These are phyloP conservation scores for Unio delphinus DNA, from an alignment of 2,888 invertebrate genomes.

Conservation along the genomic window DNA sequence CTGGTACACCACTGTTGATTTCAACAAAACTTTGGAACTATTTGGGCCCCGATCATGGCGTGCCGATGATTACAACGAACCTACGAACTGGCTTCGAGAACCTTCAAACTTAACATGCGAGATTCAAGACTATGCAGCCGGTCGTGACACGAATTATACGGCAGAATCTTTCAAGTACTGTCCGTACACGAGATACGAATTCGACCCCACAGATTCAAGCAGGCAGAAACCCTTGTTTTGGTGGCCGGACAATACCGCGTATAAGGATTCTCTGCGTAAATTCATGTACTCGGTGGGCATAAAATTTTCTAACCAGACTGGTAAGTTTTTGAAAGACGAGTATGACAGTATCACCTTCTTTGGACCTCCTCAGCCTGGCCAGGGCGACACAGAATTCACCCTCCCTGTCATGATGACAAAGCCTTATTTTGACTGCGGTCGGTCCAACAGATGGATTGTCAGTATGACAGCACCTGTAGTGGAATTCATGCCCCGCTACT, in stretches of 20 bases:
- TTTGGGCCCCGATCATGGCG: conserved; percentile 93
- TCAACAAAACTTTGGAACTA: conserved; percentile 93
- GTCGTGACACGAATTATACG: conserved; percentile 89
- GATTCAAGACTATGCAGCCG: conserved; percentile 76
- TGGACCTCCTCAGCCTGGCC: conserved; percentile 70
- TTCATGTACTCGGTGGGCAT: conserved; percentile 66
- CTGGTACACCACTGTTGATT: conserved; percentile 85
- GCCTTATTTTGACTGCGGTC: conserved; percentile 96
- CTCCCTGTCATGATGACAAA: conserved; percentile 95
- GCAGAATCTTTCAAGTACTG: conserved; percentile 90
- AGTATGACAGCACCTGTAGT: conserved; percentile 94
- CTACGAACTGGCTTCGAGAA: conserved; percentile 93
- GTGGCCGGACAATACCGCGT: conserved; percentile 95
- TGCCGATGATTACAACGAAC: conserved; percentile 77
- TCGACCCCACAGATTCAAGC: conserved; percentile 21
- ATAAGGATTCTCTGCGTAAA: conserved; percentile 70
- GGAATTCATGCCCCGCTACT: conserved; percentile 86
- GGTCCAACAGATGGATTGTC: conserved; percentile 96
- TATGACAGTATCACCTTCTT: conserved; percentile 63
- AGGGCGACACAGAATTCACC: conserved; percentile 49
- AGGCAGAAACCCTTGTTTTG: conserved; percentile 73
- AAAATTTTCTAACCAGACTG: conserved; percentile 66
- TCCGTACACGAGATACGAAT: conserved; percentile 60
- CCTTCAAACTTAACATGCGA: conserved; percentile 93
- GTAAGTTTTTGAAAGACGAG: conserved; percentile 57